Percentiles rank a stretch among this genome's conserved stretches.
Evolutionary conservation across 2,888 invertebrate species (phyloP).

Genomic region (Amphiduros pacificus): DNA sequence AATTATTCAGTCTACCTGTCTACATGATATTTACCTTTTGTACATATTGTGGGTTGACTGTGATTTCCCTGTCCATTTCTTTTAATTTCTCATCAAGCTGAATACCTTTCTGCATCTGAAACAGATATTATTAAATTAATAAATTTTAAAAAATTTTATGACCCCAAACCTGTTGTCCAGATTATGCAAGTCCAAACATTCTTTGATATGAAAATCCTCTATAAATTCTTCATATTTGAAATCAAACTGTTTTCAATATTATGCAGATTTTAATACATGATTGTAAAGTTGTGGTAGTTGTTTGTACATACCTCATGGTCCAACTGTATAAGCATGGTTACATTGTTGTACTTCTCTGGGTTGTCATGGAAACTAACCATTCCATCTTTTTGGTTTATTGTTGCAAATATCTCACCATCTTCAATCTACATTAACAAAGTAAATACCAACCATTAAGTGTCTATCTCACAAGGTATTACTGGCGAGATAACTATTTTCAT

Average conservation of each 20-base stretch:
- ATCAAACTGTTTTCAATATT: too few relatives aligned
- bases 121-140: not conserved
- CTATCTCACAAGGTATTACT: too few relatives aligned
- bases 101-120: slow-evolving; percentile 67
- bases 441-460: too few relatives aligned
- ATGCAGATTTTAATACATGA: too few relatives aligned
- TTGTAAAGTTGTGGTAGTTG: too few relatives aligned
- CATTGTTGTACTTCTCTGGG: slow-evolving; percentile 91
- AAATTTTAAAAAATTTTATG: not conserved
- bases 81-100: slow-evolving; percentile 85
- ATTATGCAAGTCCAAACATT: too few relatives aligned
- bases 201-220: too few relatives aligned
- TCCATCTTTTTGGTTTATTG: slow-evolving; percentile 95
- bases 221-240: too few relatives aligned
- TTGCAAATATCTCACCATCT: slow-evolving; percentile 94
- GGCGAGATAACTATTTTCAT: too few relatives aligned
- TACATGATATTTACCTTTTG: slow-evolving; percentile 61
- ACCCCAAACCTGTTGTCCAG: too few relatives aligned
- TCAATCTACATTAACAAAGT: slow-evolving; percentile 72
- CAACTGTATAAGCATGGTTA: slow-evolving; percentile 81
- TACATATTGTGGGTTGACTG: slow-evolving; percentile 81
- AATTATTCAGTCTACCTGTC: too few relatives aligned
- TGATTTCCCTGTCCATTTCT: slow-evolving; percentile 92
- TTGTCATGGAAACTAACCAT: slow-evolving; percentile 97
- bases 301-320: slow-evolving; percentile 72